Conservation (phyloP, 2,888 invertebrate species). For the Dicroscelio sp. region DNA sequence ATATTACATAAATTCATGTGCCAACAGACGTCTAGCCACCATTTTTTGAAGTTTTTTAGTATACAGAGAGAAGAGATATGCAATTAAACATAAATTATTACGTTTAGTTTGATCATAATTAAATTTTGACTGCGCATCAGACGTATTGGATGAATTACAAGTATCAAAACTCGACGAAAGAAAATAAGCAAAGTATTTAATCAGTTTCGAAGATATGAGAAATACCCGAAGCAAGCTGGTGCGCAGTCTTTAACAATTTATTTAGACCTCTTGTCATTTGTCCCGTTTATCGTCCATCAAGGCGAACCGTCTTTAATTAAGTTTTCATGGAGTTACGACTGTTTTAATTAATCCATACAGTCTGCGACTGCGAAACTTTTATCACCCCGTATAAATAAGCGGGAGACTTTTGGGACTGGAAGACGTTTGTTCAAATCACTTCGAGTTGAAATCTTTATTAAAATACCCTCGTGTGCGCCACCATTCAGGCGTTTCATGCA, state of each 20-base stretch:
- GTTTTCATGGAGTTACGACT: constrained; percentile 67
- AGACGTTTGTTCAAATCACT: constrained; percentile 16
- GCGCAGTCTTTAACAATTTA: constrained; percentile 60
- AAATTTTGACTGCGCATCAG: no score
- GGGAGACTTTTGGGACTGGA: constrained; percentile 19
- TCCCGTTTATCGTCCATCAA: constrained; percentile 69
- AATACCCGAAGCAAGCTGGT: constrained; percentile 62
- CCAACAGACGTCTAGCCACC: no score
- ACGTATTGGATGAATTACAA: no score
- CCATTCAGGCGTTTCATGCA: constrained; percentile 25
- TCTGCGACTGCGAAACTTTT: constrained; percentile 21
- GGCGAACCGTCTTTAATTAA: constrained; percentile 56
- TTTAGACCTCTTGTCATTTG: constrained; percentile 62
- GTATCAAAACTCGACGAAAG: background rate
- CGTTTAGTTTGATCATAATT: no score
- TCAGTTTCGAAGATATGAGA: constrained; percentile 48
- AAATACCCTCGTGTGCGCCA: constrained; percentile 14
- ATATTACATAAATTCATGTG: no score
- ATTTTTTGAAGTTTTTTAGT: no score
- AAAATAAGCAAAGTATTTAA: constrained; percentile 32
- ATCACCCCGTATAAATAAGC: constrained; percentile 25
- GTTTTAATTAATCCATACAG: constrained; percentile 73
- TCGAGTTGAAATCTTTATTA: constrained; percentile 47
- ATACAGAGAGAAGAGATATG: no score
- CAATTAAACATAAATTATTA: no score